Percentiles rank a stretch among this genome's conserved stretches.
Conservation (phyloP, 1,140 invertebrate genomes). For the Harlomillsia oculata region DNA sequence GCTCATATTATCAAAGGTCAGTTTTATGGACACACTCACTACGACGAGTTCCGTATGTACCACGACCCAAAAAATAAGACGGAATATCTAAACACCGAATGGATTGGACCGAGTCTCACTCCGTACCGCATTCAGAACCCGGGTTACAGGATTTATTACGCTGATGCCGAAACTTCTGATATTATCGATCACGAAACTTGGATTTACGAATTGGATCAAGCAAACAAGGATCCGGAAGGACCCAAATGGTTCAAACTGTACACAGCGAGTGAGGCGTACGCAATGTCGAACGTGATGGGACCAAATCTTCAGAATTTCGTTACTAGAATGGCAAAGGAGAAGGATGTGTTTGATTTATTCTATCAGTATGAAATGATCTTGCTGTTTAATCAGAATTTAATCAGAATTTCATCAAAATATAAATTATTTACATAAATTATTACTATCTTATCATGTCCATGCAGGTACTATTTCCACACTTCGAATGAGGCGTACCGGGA, state of each 20-base stretch:
- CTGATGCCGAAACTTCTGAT: conserved; percentile 13
- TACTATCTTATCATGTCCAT: neutral
- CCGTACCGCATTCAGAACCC: conserved; percentile 43
- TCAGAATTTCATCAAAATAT: neutral
- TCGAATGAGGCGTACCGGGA: neutral
- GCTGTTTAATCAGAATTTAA: too few relatives aligned
- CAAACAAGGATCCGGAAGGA: conserved; percentile 37
- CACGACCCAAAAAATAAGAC: conserved; percentile 33
- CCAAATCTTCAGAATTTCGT: conserved; percentile 34
- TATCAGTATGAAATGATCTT: conserved; percentile 37
- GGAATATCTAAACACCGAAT: conserved; percentile 40
- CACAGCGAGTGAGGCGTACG: conserved; percentile 34
- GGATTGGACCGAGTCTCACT: conserved; percentile 43
- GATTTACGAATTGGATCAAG: conserved; percentile 42
- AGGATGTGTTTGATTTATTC: conserved; percentile 39
- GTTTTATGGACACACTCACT: conserved; percentile 44
- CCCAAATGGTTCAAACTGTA: conserved; percentile 34
- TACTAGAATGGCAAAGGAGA: conserved; percentile 38
- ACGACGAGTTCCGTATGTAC: conserved; percentile 41
- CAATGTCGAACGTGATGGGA: conserved; percentile 10
- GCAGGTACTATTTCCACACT: conserved; percentile 20
- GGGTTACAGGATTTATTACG: conserved; percentile 48
- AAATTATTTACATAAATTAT: neutral
- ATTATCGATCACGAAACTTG: conserved; percentile 44
- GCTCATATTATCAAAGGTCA: conserved; percentile 20